Conservation (phyloP, 2,113 vertebrate species). For the Bubo blakistoni region DNA sequence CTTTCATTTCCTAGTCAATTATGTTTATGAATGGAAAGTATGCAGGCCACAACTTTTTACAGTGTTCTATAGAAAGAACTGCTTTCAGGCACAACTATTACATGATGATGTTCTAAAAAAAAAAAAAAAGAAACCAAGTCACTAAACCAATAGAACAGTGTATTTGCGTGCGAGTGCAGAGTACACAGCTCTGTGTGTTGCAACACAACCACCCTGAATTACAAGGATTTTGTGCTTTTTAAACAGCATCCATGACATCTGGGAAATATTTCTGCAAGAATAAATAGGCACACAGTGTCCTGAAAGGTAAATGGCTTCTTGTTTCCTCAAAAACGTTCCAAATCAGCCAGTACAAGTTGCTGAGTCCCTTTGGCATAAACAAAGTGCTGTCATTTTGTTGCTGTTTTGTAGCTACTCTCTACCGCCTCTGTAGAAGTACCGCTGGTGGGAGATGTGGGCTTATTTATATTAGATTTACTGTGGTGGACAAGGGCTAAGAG, state of each 20-base stretch:
- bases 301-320: neutral
- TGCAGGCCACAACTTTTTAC: neutral
- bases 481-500: neutral
- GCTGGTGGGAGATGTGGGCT: neutral
- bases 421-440: neutral
- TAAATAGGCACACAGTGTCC: neutral
- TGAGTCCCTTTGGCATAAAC: neutral
- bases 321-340: neutral
- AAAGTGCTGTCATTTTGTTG: neutral
- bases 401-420: neutral
- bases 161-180: neutral
- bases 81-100: neutral
- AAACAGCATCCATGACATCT: conserved; percentile 1
- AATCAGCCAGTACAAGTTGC: neutral
- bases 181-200: neutral
- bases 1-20: neutral
- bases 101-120: neutral
- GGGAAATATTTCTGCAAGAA: neutral
- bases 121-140: neutral
- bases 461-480: neutral
- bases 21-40: neutral
- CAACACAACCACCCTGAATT: neutral
- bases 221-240: neutral
- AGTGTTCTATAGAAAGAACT: neutral
- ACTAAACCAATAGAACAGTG: neutral